phyloP scores from a whole-genome alignment of 2,888 invertebrate genomes.

The Polydrusus tereticollis region DNA sequence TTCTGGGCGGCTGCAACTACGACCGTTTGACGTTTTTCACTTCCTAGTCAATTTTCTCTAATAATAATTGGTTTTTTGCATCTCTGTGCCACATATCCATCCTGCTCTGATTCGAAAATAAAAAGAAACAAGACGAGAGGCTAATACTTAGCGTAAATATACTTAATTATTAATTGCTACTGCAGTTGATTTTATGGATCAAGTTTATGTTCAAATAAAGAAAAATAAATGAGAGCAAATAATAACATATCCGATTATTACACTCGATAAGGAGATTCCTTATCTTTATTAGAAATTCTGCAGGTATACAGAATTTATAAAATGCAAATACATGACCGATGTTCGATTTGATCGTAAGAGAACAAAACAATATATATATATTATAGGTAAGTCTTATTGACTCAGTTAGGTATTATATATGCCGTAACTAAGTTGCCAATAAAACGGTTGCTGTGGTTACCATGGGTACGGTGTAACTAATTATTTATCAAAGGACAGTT shows the following conservation, averaged over 20 bases:
- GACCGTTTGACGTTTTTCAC: conserved; percentile 6
- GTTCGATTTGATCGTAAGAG: too few relatives aligned
- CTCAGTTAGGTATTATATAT: too few relatives aligned
- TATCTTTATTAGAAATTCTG: conserved; percentile 39
- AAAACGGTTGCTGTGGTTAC: too few relatives aligned
- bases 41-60: conserved; percentile 32
- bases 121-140: conserved; percentile 13
- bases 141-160: conserved; percentile 26
- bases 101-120: conserved; percentile 20
- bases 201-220: conserved; percentile 16
- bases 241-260: conserved; percentile 39
- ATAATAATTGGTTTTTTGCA: conserved; percentile 38
- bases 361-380: too few relatives aligned
- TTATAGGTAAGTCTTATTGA: too few relatives aligned
- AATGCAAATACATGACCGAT: conserved; percentile 42
- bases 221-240: conserved; percentile 42
- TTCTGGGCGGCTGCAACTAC: too few relatives aligned
- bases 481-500: too few relatives aligned
- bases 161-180: conserved; percentile 35
- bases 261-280: conserved; percentile 39
- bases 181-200: conserved; percentile 18
- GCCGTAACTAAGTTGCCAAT: too few relatives aligned
- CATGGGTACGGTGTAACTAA: too few relatives aligned
- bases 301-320: conserved; percentile 29
- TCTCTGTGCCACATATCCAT: conserved; percentile 24